Evolutionary conservation across 2,888 invertebrate species (phyloP).

Genomic region (Psococerastis gibbosa): DNA sequence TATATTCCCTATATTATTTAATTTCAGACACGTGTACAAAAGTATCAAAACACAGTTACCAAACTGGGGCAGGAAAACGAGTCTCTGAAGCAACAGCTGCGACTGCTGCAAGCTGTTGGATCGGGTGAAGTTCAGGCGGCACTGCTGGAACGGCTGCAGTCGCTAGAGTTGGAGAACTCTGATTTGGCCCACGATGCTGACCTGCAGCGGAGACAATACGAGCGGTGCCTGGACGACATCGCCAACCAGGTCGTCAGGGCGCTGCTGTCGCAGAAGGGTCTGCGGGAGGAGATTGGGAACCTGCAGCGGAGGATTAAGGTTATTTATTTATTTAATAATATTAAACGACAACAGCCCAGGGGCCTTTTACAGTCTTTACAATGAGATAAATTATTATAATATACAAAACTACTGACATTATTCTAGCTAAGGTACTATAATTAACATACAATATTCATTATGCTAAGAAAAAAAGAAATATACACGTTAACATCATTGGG

Average conservation of each 20-base stretch:
- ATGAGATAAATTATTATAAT: too few relatives aligned
- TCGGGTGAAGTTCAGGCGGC: conserved; percentile 27
- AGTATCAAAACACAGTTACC: conserved; percentile 47
- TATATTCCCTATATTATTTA: conserved; percentile 12
- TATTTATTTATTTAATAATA: too few relatives aligned
- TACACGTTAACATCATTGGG: too few relatives aligned
- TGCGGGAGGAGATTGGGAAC: conserved; percentile 56
- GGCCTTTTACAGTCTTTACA: too few relatives aligned
- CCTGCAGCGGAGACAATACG: conserved; percentile 51
- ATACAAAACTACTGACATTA: too few relatives aligned
- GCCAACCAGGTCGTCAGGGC: conserved; percentile 69
- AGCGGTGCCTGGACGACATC: conserved; percentile 61
- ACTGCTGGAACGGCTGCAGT: conserved; percentile 33
- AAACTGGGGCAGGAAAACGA: conserved; percentile 48
- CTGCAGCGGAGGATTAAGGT: conserved; percentile 47
- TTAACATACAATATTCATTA: too few relatives aligned
- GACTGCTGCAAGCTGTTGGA: conserved; percentile 22
- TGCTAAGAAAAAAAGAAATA: too few relatives aligned
- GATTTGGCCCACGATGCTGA: conserved; percentile 43
- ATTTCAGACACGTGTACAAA: conserved; percentile 46
- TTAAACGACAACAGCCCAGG: too few relatives aligned
- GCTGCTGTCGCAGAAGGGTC: conserved; percentile 64
- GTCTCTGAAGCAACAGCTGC: conserved; percentile 39
- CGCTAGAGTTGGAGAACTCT: conserved; percentile 38
- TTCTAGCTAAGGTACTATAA: too few relatives aligned